Percentiles rank a stretch among this genome's conserved stretches.
Conservation (phyloP, 2,113 vertebrate genomes). For the Callorhinus ursinus region DNA sequence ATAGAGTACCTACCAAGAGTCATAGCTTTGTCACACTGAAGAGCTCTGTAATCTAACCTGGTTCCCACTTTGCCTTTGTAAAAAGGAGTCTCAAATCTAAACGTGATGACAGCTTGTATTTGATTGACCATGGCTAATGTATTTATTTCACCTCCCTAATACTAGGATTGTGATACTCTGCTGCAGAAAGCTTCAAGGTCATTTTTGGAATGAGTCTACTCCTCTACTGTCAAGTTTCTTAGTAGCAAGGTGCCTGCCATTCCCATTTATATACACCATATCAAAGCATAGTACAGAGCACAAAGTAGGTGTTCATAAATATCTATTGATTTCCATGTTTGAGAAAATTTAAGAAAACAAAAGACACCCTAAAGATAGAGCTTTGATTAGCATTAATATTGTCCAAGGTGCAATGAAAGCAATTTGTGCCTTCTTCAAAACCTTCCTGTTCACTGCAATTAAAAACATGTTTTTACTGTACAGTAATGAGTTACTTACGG, state of each 20-base stretch:
- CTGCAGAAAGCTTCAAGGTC: neutral
- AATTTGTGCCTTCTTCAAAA: neutral
- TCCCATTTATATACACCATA: neutral
- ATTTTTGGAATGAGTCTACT: neutral
- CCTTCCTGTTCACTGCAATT: slow-evolving; percentile 2
- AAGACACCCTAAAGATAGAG: neutral
- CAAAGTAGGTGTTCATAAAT: slow-evolving; percentile 29
- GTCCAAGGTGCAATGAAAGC: neutral
- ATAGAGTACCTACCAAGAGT: neutral
- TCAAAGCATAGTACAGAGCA: neutral
- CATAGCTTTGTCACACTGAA: neutral
- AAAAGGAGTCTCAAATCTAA: slow-evolving; percentile 39
- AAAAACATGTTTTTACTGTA: neutral
- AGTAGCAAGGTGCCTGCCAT: neutral
- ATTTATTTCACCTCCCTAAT: neutral
- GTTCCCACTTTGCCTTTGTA: neutral
- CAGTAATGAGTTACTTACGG: neutral
- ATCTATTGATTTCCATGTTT: slow-evolving; percentile 6
- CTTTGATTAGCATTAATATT: neutral
- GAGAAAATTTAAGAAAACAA: slow-evolving; percentile 42
- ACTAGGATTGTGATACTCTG: neutral
- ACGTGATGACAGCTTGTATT: neutral
- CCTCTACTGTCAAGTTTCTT: neutral
- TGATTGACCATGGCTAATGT: neutral
- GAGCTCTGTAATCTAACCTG: neutral